A percentile compares a stretch with the other conserved stretches of the same genome.
Evolutionary conservation across 2,888 invertebrate genomes (phyloP).

Genomic region (Hydropsyche betteni): DNA sequence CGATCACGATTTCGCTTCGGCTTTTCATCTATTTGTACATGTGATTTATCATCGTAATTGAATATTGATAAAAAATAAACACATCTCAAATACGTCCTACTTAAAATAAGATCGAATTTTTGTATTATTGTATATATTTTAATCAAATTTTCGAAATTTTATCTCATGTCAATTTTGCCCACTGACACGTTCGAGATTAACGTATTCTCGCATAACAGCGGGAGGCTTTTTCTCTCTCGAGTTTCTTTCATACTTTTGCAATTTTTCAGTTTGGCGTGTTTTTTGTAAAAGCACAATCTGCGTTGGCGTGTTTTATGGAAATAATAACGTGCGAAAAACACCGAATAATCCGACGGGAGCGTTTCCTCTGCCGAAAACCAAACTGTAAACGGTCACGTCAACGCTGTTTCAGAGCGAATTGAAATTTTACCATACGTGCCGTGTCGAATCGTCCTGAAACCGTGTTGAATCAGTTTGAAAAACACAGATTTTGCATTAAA

Average conservation of each 20-base stretch:
- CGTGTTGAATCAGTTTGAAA: conserved; percentile 19
- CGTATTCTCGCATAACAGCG: too few species aligned
- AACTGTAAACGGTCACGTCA: conserved; percentile 20
- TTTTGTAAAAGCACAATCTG: neutral
- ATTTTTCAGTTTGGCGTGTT: conserved; percentile 9
- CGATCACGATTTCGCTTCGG: conserved; percentile 3
- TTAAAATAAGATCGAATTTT: too few species aligned
- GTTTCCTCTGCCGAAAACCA: neutral
- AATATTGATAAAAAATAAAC: too few species aligned
- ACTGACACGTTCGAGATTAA: too few species aligned
- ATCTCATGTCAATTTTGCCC: too few species aligned
- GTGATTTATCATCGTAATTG: too few species aligned
- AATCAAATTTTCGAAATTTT: too few species aligned
- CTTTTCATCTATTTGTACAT: too few species aligned
- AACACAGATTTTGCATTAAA: neutral
- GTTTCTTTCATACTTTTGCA: neutral
- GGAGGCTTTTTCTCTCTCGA: too few species aligned
- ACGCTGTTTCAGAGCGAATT: conserved; percentile 3
- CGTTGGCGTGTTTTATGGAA: conserved; percentile 24
- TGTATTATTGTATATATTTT: too few species aligned
- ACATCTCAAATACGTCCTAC: too few species aligned
- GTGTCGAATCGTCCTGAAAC: conserved; percentile 10
- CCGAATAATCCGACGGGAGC: conserved; percentile 15
- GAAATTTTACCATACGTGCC: conserved; percentile 24
- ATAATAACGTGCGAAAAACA: conserved; percentile 7